phyloP scores from a whole-genome alignment of 1,140 invertebrate genomes.

The Aradophagus sp. region DNA sequence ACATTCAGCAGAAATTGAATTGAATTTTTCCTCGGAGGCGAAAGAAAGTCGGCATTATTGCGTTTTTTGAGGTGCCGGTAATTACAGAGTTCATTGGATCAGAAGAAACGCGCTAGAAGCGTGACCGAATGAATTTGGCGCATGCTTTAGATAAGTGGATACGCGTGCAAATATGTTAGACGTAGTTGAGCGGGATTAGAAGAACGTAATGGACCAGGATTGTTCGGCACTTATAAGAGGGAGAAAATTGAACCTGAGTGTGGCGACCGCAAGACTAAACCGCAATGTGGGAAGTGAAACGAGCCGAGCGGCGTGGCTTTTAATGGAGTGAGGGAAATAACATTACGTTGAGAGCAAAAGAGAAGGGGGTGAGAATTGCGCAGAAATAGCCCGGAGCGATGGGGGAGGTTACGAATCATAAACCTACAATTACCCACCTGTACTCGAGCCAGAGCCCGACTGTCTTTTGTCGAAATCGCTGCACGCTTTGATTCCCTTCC shows the following conservation, averaged over 20 bases:
- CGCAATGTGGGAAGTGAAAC: slow-evolving; percentile 72
- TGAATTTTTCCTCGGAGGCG: too few species aligned
- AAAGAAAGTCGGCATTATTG: slow-evolving; percentile 19
- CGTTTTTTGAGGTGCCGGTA: slow-evolving; percentile 7
- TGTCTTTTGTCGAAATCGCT: slow-evolving; percentile 42
- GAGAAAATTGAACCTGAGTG: slow-evolving; percentile 51
- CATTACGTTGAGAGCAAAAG: slow-evolving; percentile 69
- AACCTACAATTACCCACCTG: slow-evolving; percentile 71
- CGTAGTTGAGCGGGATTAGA: slow-evolving; percentile 29
- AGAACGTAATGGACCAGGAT: slow-evolving; percentile 63
- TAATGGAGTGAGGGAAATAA: slow-evolving; percentile 73
- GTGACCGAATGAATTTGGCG: slow-evolving; percentile 20
- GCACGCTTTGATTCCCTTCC: slow-evolving; percentile 38
- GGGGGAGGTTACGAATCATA: slow-evolving; percentile 72
- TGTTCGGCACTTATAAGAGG: slow-evolving; percentile 59
- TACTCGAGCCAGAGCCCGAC: slow-evolving; percentile 37
- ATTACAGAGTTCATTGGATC: slow-evolving; percentile 23
- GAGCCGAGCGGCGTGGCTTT: slow-evolving; percentile 71
- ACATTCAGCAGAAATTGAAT: too few species aligned
- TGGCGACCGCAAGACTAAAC: slow-evolving; percentile 65
- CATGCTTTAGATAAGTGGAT: slow-evolving; percentile 14
- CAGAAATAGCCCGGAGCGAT: slow-evolving; percentile 61
- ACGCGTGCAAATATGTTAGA: too few species aligned
- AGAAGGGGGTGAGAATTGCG: slow-evolving; percentile 67
- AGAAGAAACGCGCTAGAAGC: slow-evolving; percentile 4